Conservation (phyloP, 2,888 invertebrate genomes). For the Lasioglossum vierecki region DNA sequence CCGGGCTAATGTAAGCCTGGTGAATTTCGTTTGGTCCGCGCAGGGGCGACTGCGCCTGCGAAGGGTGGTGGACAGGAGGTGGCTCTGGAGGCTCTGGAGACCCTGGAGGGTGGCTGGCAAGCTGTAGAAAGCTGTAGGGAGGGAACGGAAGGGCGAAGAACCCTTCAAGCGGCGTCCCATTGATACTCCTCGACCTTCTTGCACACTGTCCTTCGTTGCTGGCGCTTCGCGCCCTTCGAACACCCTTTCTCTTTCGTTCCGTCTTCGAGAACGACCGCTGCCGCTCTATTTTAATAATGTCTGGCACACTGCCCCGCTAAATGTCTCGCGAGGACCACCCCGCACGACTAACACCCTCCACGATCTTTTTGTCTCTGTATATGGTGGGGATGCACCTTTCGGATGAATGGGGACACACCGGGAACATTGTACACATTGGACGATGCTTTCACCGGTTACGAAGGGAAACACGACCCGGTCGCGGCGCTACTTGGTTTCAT, state of each 20-base stretch:
- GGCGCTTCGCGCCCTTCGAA: constrained; percentile 43
- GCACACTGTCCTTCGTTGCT: constrained; percentile 42
- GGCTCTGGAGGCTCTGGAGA: constrained; percentile 1
- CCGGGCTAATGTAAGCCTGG: constrained; percentile 69
- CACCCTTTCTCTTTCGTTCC: constrained; percentile 37
- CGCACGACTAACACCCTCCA: constrained; percentile 25
- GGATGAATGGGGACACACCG: neutral
- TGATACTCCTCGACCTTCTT: constrained; percentile 62
- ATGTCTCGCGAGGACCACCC: constrained; percentile 71
- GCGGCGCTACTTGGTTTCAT: neutral
- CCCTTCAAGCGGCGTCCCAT: constrained; percentile 66
- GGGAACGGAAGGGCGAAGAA: constrained; percentile 48
- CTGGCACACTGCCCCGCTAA: constrained; percentile 82
- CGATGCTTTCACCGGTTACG: neutral
- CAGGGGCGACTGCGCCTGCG: constrained; percentile 67
- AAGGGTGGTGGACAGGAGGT: constrained; percentile 17
- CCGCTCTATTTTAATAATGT: constrained; percentile 80
- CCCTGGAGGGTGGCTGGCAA: constrained; percentile 42
- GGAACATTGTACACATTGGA: neutral
- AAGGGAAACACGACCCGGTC: neutral
- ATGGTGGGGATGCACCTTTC: neutral
- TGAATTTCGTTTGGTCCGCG: constrained; percentile 71
- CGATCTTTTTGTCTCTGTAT: constrained; percentile 35
- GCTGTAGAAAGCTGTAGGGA: constrained; percentile 39
- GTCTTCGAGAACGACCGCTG: constrained; percentile 35